Evolutionary conservation across 2,888 invertebrate species (phyloP), one percentile per base, ranked within the genome.

Genomic region (Automeris io): DNA sequence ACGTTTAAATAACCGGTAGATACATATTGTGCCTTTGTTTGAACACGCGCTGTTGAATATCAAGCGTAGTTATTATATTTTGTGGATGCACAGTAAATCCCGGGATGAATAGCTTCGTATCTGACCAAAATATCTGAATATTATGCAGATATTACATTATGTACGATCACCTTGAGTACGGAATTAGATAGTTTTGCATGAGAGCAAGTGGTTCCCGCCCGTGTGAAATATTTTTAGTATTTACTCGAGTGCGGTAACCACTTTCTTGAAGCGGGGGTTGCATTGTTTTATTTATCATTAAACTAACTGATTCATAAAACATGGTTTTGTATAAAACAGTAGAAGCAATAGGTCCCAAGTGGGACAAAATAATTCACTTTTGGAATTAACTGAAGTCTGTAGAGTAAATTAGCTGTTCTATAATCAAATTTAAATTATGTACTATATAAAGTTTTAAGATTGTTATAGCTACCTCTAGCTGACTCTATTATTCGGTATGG

Each of bases 71-170:
- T 37, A 37, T 37, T 37, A 26, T 34, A 39, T 37, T 11, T 37
- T 25, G 42, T 34, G 35, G 41, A 45, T 52, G 51, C 49, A 42
- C 43, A 46, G 45, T 56, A 56, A 67, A 61, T 60, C 66, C 62
- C 55, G 56, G 62, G 66, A 63, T 66, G 49, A 64, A 64, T 57
- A 62, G 53, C 49, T 55, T 54, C 50, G 50, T 61, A 57, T 61
- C 57, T 50, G 59, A 67, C 69, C 55, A 60, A 73, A 70, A 72
- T 73, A 77, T 62, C 70, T 53, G 58, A 63, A 70, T 67, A 71
- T 70, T 71, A 72, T 70, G 70, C 70, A 68, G 62, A 70, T 74
- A 69, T 74, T 63, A 68, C 61, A 67, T 71, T 76, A 73, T 72
- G 60, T 63, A 63, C 58, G 52, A 57, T 74, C 65, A 62, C 78